Conservation (phyloP, 2,113 vertebrate species). For the Macaca nemestrina region DNA sequence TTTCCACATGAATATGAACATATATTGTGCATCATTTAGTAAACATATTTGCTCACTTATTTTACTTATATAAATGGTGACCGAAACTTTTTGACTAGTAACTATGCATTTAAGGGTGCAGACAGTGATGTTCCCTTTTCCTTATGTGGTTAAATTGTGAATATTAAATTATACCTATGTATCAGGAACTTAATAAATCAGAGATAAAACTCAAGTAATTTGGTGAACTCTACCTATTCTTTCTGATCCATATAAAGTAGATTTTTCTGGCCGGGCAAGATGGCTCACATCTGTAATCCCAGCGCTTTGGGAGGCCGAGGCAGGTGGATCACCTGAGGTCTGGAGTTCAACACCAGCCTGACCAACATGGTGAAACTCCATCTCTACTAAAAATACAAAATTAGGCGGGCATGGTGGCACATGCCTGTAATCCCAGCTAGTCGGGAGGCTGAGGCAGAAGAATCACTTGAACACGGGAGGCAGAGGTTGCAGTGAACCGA, state of each 20-base stretch:
- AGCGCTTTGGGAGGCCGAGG: no score
- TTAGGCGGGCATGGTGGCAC: no score
- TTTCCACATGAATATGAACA: background rate
- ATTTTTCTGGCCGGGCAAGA: background rate
- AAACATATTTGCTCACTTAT: background rate
- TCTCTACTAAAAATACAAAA: no score
- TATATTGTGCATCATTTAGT: background rate
- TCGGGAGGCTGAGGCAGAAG: no score
- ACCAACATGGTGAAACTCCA: no score
- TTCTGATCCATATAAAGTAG: background rate
- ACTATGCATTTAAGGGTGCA: background rate
- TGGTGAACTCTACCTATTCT: constrained; percentile 5
- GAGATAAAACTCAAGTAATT: constrained; percentile 31
- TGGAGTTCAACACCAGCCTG: no score
- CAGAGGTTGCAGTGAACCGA: no score
- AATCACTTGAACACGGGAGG: no score
- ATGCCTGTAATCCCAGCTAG: no score
- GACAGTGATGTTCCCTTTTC: background rate
- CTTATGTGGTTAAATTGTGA: background rate
- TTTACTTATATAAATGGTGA: constrained; percentile 3
- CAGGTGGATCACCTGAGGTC: no score
- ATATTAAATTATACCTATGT: constrained; percentile 24
- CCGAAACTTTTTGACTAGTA: background rate
- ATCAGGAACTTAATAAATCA: constrained; percentile 18
- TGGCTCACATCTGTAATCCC: no score